Conservation (phyloP, 64 coral and sea anemone genomes). For the Acropora yongei region DNA sequence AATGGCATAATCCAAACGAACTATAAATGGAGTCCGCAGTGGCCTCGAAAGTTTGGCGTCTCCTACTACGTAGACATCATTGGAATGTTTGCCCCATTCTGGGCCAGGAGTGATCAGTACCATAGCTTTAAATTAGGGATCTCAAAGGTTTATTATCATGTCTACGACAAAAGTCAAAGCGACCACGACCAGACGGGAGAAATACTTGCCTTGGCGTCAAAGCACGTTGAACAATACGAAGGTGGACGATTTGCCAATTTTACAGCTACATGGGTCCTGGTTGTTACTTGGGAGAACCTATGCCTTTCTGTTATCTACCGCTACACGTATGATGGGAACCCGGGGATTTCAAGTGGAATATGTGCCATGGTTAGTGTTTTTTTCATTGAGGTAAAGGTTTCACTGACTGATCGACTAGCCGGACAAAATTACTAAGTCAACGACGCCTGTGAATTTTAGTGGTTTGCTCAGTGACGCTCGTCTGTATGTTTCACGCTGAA, state of each 20-base stretch:
- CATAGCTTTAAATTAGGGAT: background rate
- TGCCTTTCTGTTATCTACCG: background rate
- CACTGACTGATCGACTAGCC: background rate
- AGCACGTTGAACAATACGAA: slow-evolving; percentile 22
- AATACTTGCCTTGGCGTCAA: slow-evolving; percentile 16
- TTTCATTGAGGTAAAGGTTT: background rate
- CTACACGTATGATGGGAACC: background rate
- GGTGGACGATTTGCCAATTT: slow-evolving; percentile 11
- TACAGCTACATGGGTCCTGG: slow-evolving; percentile 37
- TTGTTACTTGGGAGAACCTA: slow-evolving; percentile 47
- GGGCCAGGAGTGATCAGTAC: slow-evolving; percentile 16
- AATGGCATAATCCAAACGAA: slow-evolving; percentile 50
- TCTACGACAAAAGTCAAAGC: background rate
- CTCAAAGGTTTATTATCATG: slow-evolving; percentile 35
- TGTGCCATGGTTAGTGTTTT: background rate
- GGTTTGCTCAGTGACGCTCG: too few species aligned
- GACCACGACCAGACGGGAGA: background rate
- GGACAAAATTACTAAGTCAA: background rate
- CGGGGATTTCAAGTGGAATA: background rate
- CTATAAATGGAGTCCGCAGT: background rate
- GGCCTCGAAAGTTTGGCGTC: slow-evolving; percentile 38
- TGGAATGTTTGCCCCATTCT: slow-evolving; percentile 27
- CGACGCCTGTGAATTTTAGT: too few species aligned
- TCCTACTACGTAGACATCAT: background rate
- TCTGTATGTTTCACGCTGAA: too few species aligned